Evolutionary conservation across 2,113 vertebrate species (phyloP), one percentile per base, ranked within the genome.

Genomic region (Chaetops frenatus): DNA sequence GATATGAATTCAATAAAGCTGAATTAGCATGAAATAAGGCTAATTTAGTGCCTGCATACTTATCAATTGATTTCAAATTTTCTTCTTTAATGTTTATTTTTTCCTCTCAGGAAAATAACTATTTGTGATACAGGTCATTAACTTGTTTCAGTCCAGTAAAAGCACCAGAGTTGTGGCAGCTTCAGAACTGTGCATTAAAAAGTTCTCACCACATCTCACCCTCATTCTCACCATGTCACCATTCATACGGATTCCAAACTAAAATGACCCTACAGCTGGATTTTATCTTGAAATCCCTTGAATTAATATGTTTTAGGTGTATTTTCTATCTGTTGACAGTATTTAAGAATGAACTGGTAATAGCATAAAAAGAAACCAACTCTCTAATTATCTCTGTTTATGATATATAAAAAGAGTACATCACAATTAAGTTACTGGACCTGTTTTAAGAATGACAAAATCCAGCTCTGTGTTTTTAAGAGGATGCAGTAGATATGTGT

Each of bases 11-110:
- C 80, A 97, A 44, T 91, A 87, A 96, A 92, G 81, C 40, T 95
- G 94, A 97, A 86, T 76, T 92, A 92, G 81, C 81, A 88, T 91
- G 95, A 97, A 96, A 96, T 95, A 93, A 96, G 51, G 73, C 65
- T 96, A 95, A 91, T 86, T 88, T 80, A 92, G 70, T 87, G 62
- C 29, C 70, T 91, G 50, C 20, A 80, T 88, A 81, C 86, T 92
- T 96, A 87, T 70, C 86, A 82, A 91, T 92, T 83, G 48, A 97
- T 95, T 95, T 53, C 65, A 85, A 88, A 76, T 94, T 80, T 91
- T 89, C 64, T 92, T 80, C 71, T 96, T 69, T 86, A 94, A 95
- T 84, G 88, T 88, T 90, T 94, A 64, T 65, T 94, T 95, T 73
- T 80, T 89, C 82, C 54, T 88, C 72, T 90, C 70, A 62, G 54